Percentiles rank a stretch among this genome's conserved stretches.
phyloP scores from a whole-genome alignment of 2,888 invertebrate species.

The Timandra comae region DNA sequence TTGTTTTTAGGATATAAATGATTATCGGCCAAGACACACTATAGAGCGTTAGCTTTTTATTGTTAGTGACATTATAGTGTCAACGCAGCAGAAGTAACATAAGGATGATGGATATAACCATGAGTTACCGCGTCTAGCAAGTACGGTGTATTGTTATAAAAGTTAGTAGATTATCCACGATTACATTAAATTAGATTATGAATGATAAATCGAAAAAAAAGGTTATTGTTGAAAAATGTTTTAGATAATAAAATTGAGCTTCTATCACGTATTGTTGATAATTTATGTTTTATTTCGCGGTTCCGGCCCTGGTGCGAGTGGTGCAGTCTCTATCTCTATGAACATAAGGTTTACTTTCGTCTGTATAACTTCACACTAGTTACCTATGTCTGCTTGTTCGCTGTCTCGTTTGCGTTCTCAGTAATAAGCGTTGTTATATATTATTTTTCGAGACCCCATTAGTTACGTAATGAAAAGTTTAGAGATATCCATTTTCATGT shows the following conservation, averaged over 20 bases:
- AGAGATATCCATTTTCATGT: conserved; percentile 73
- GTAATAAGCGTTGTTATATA: conserved; percentile 59
- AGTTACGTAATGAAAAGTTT: conserved; percentile 74
- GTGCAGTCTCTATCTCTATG: conserved; percentile 22
- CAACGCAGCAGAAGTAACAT: conserved; percentile 54
- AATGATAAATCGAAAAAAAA: conserved; percentile 52
- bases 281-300: conserved; percentile 34
- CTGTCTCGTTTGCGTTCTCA: conserved; percentile 44
- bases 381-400: conserved; percentile 52
- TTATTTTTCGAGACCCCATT: conserved; percentile 66
- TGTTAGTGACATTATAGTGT: conserved; percentile 75
- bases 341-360: conserved; percentile 32
- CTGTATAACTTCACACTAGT: conserved; percentile 41
- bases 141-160: conserved; percentile 73
- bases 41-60: conserved; percentile 65
- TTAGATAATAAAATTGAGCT: conserved; percentile 74
- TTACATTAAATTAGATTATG: conserved; percentile 66
- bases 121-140: conserved; percentile 59
- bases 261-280: conserved; percentile 65
- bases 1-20: conserved; percentile 38
- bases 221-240: conserved; percentile 76
- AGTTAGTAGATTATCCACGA: conserved; percentile 72
- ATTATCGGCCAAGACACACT: conserved; percentile 49
- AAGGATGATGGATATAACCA: conserved; percentile 50
- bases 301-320: conserved; percentile 13